A percentile compares a stretch with the other conserved stretches of the same genome.
phyloP scores from a whole-genome alignment of 2,888 invertebrate genomes.

The Phasia obesa region DNA sequence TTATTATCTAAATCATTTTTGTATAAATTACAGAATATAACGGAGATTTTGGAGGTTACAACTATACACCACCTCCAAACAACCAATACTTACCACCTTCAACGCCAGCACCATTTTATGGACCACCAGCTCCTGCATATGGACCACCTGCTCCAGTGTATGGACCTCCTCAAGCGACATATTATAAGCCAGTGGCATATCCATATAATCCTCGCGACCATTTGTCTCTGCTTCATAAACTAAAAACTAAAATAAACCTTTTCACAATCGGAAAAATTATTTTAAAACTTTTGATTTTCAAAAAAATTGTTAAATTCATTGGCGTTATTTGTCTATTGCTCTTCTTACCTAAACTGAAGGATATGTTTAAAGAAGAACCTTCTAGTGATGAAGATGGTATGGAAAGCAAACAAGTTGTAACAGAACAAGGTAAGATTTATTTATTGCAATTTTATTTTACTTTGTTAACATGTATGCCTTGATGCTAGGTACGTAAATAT shows the following conservation, averaged over 20 bases:
- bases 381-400: constrained; percentile 76
- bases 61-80: constrained; percentile 74
- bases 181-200: constrained; percentile 73
- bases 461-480: no score
- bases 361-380: constrained; percentile 76
- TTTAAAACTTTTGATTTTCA: constrained; percentile 90
- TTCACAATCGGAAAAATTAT: constrained; percentile 89
- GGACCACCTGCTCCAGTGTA: constrained; percentile 83
- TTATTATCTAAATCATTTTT: not conserved
- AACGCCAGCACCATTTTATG: constrained; percentile 81
- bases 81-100: constrained; percentile 75
- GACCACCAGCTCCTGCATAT: constrained; percentile 80
- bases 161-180: constrained; percentile 61
- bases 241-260: constrained; percentile 88
- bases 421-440: constrained; percentile 75
- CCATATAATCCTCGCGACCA: constrained; percentile 77
- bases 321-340: constrained; percentile 89
- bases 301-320: constrained; percentile 91
- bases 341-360: constrained; percentile 87
- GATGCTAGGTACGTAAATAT: no score
- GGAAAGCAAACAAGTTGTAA: constrained; percentile 75
- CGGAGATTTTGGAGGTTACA: constrained; percentile 72
- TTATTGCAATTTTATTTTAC: not conserved
- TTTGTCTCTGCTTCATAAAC: constrained; percentile 86
- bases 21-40: constrained; percentile 51